Evolutionary conservation across 2,113 vertebrate genomes (phyloP), one percentile per base, ranked within the genome.

Genomic region (Acinonyx jubatus): DNA sequence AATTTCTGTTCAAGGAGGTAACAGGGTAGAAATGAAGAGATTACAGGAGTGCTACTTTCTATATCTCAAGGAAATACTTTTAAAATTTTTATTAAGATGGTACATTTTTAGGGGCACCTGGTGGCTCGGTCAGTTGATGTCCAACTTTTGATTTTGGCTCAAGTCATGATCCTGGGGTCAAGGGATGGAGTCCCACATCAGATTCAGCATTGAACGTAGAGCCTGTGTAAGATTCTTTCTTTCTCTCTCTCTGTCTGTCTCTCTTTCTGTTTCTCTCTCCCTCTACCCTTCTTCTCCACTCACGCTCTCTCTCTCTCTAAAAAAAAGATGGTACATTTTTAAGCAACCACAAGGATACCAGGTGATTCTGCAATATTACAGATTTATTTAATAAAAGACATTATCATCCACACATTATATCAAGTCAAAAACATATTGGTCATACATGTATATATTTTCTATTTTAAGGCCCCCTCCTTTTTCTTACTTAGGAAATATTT

Each of bases 401-500:
- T 57, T 69, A 61, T 57, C 13, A 65, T 48, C 27, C 8, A 63
- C 16, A 52, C 5, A 38, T 79, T 79, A 61, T 69, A 52, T 38
- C 33, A 90, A 16, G 55, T 33, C 21, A 48, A 96, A 76, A 89
- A 55, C 74, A 66, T 65, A 31, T 45, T 38, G 27, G 78, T 93
- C 27, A 41, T 50, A 13, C 4, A 50, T 7, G 12, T 52, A 36
- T 66, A 45, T 25, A 55, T 82, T 91, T 88, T 82, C 25, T 38
- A 50, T 36, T 66, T 50, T 80, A 29, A n/a, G 23, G 41, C 23
- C 12, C 2, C 55, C 14, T 29, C 73, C 27, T 45, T 27, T 12
- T 41, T 29, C 41, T 76, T 80, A 82, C 19, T 88, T 89, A 93
- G 50, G 71, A 97, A 96, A 97, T 78, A 93, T 45, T 97, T 96